Conservation (phyloP, 2,797 vertebrate species). For the Acridotheres tristis region DNA sequence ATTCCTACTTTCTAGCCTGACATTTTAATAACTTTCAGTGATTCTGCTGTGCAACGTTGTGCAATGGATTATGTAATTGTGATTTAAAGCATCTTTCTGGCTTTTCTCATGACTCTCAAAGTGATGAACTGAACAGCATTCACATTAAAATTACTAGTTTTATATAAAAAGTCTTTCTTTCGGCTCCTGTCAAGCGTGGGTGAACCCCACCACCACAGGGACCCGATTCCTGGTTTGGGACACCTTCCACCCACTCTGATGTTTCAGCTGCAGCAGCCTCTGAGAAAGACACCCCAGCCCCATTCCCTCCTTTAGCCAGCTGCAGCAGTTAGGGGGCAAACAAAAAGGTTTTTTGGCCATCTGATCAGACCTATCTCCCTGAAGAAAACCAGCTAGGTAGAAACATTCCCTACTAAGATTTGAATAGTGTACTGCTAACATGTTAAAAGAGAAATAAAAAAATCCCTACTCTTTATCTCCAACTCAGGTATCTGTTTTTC, state of each 20-base stretch:
- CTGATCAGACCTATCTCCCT: not conserved
- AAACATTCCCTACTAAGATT: not conserved
- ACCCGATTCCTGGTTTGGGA: not conserved
- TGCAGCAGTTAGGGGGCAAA: not conserved
- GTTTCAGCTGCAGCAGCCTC: not conserved
- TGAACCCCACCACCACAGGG: not conserved
- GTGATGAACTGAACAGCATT: not conserved
- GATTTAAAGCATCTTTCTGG: not conserved
- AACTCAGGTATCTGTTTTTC: not conserved
- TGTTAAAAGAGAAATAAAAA: not conserved
- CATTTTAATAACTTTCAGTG: not conserved
- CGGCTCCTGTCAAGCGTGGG: rapidly evolving
- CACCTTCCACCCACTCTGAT: not conserved
- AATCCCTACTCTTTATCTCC: not conserved
- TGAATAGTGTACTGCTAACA: not conserved
- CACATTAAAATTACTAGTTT: not conserved
- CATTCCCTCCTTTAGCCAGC: not conserved
- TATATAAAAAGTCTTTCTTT: not conserved
- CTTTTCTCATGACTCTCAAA: not conserved
- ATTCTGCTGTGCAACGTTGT: not conserved
- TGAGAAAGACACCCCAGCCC: not conserved
- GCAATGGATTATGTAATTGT: not conserved
- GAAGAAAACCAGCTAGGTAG: not conserved
- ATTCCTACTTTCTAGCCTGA: not conserved
- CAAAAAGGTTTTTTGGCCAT: not conserved